Conservation (phyloP, 2,888 invertebrate genomes). For the Epinotia demarniana region DNA sequence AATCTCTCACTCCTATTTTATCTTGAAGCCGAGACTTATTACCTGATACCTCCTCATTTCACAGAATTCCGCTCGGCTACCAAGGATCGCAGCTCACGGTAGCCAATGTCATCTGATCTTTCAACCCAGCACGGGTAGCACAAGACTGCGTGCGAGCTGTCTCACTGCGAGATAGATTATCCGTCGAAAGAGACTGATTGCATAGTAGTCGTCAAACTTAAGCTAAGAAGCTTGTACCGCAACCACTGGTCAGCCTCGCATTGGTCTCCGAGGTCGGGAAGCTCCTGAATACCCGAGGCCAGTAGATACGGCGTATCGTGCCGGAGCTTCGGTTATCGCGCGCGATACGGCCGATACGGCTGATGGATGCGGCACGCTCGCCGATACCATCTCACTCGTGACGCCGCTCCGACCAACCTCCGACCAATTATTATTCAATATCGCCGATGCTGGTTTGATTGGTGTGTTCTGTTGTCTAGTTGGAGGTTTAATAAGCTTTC, state of each 20-base stretch:
- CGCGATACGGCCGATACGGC: slow-evolving; percentile 70
- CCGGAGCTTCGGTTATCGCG: slow-evolving; percentile 68
- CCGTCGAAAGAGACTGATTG: too few species aligned
- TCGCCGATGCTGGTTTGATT: slow-evolving; percentile 59
- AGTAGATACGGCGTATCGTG: slow-evolving; percentile 1
- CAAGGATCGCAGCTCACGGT: not conserved
- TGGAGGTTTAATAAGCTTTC: not conserved
- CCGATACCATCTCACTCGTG: slow-evolving; percentile 79
- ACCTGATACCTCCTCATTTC: too few species aligned
- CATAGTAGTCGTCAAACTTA: too few species aligned
- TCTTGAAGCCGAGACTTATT: too few species aligned
- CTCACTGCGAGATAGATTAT: too few species aligned
- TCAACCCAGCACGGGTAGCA: not conserved
- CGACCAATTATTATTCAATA: slow-evolving; percentile 83
- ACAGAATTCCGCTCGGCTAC: too few species aligned
- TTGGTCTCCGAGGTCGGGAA: too few species aligned
- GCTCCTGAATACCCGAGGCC: not conserved
- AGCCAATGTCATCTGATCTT: not conserved
- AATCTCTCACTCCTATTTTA: too few species aligned
- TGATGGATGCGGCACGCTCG: slow-evolving; percentile 83
- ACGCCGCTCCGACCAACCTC: slow-evolving; percentile 63
- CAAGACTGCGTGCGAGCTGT: too few species aligned
- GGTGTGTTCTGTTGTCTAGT: slow-evolving; percentile 24
- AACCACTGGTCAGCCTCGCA: too few species aligned
- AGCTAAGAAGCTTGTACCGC: too few species aligned